Percentiles rank a stretch among this genome's conserved stretches.
Conservation (phyloP, 2,797 vertebrate species). For the Dendrocincla tyrannina region DNA sequence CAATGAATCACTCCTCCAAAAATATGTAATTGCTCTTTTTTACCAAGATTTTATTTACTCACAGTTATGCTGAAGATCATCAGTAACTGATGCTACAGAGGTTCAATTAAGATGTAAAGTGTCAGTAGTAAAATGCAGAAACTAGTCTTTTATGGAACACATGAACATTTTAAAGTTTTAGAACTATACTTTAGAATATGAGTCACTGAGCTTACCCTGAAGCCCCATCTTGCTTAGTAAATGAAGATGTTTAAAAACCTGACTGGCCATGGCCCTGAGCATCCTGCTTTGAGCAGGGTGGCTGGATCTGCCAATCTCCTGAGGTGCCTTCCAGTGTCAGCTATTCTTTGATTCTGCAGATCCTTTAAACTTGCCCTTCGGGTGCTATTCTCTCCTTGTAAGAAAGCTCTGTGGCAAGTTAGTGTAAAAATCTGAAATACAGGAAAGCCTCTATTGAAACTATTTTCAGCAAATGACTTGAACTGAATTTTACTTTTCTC, state of each 20-base stretch:
- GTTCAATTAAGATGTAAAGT: neutral
- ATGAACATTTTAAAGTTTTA: neutral
- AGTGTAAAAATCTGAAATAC: neutral
- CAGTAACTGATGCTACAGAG: neutral
- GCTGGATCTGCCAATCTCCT: neutral
- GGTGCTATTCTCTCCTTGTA: neutral
- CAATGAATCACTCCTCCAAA: neutral
- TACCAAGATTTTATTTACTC: neutral
- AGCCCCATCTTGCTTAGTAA: neutral
- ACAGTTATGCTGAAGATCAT: neutral
- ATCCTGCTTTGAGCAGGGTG: neutral
- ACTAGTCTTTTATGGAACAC: neutral
- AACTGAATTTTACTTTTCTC: neutral
- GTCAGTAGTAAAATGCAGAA: neutral
- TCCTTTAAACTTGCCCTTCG: neutral
- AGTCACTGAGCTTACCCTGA: neutral
- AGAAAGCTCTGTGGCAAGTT: neutral
- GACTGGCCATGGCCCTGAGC: neutral
- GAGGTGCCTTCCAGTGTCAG: neutral
- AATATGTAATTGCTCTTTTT: neutral
- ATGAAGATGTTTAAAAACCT: neutral
- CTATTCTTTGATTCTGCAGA: neutral
- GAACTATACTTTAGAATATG: neutral
- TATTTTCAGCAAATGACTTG: neutral
- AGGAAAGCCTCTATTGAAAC: neutral